Evolutionary conservation across 1,140 invertebrate genomes (phyloP).

Genomic region (Arctopsyche grandis): DNA sequence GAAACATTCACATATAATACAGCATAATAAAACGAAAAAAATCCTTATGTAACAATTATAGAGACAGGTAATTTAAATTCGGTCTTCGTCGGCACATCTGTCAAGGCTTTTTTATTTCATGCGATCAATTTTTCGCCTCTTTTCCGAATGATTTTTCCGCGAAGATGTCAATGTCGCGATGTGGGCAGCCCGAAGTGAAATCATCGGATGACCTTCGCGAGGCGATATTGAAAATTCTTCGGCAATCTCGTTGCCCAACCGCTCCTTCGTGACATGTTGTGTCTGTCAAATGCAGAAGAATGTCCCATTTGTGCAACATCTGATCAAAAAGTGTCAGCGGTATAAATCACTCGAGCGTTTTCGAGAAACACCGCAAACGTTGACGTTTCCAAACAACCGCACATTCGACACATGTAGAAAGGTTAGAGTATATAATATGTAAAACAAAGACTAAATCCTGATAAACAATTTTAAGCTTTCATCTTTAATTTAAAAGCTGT

Average conservation of each 20-base stretch:
- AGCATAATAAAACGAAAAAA: too few species aligned
- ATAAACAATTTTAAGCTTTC: too few species aligned
- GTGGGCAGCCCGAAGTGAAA: not conserved
- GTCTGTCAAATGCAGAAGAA: not conserved
- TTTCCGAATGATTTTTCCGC: not conserved
- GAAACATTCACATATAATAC: too few species aligned
- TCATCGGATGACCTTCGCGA: not conserved
- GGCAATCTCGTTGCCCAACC: conserved; percentile 11
- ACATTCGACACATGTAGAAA: too few species aligned
- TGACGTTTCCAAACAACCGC: too few species aligned
- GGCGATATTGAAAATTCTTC: conserved; percentile 14
- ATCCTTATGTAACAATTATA: too few species aligned
- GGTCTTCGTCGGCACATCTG: not conserved
- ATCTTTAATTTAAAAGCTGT: too few species aligned
- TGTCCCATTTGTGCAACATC: conserved; percentile 20
- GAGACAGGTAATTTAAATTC: too few species aligned
- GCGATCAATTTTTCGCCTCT: not conserved
- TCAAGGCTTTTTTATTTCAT: not conserved
- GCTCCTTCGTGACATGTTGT: not conserved
- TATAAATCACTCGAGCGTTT: not conserved
- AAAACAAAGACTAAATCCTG: too few species aligned
- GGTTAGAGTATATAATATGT: too few species aligned
- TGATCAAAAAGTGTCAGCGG: too few species aligned
- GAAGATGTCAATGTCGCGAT: not conserved
- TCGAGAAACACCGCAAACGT: too few species aligned